phyloP scores from a whole-genome alignment of 2,797 vertebrate species.

The Thunnus albacares region DNA sequence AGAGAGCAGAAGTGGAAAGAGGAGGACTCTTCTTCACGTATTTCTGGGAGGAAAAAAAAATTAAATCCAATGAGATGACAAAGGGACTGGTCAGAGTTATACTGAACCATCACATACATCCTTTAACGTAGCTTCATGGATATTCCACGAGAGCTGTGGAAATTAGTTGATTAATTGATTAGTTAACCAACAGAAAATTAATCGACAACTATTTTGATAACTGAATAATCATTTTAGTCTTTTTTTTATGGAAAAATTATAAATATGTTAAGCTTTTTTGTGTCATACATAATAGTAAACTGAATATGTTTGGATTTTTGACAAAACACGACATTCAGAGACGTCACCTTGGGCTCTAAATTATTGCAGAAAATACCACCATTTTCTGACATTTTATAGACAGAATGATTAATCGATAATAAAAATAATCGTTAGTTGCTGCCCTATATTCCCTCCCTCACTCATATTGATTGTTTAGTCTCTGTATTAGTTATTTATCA shows the following conservation, averaged over 20 bases:
- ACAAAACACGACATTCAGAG: not conserved
- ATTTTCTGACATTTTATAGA: not conserved
- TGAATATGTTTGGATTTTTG: not conserved
- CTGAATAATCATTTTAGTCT: no score
- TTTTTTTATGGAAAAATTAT: no score
- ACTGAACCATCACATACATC: slow-evolving; percentile 4
- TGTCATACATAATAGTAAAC: not conserved
- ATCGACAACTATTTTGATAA: no score
- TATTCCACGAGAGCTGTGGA: not conserved
- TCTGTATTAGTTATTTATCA: slow-evolving; percentile 55
- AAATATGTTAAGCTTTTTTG: no score
- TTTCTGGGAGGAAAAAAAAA: not conserved
- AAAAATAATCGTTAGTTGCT: not conserved
- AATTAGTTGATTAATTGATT: no score
- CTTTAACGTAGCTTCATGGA: not conserved
- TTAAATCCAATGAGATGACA: not conserved
- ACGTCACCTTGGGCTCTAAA: not conserved
- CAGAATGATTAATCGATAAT: not conserved
- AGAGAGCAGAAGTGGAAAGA: not conserved
- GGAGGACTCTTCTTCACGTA: not conserved
- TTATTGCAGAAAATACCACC: no score
- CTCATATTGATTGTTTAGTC: slow-evolving; percentile 28
- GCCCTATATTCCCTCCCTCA: not conserved
- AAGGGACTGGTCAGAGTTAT: not conserved
- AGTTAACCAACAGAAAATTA: no score